phyloP scores from a whole-genome alignment of 2,797 vertebrate genomes.

The Harpagifer antarcticus region DNA sequence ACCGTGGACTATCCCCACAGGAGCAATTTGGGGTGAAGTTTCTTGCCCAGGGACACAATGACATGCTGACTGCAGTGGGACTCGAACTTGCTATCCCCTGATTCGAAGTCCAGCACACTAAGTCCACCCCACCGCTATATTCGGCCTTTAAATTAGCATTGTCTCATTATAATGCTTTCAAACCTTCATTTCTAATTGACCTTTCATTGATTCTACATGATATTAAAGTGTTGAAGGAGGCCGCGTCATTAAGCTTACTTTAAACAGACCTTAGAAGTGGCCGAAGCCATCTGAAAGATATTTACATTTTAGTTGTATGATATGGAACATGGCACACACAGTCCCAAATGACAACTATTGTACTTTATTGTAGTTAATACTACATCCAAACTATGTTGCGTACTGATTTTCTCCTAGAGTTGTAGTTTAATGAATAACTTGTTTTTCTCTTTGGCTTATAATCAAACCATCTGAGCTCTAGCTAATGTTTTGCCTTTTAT shows the following conservation, averaged over 20 bases:
- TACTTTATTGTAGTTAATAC: too few species aligned
- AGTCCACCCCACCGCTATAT: too few species aligned
- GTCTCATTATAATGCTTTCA: background rate
- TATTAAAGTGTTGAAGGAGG: background rate
- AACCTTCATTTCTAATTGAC: background rate
- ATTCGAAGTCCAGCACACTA: too few species aligned
- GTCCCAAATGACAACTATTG: background rate
- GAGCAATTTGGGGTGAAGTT: too few species aligned
- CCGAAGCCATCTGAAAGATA: background rate
- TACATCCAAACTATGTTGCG: too few species aligned
- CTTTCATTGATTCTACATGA: background rate
- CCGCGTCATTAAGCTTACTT: background rate
- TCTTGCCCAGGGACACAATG: too few species aligned
- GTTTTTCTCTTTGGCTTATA: background rate
- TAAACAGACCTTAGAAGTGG: background rate
- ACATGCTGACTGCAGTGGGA: too few species aligned
- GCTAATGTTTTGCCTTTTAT: background rate
- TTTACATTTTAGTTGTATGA: background rate
- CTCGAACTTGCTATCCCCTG: too few species aligned
- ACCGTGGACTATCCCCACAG: too few species aligned
- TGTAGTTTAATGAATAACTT: too few species aligned
- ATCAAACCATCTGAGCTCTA: background rate
- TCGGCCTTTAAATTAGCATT: too few species aligned
- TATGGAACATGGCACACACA: background rate
- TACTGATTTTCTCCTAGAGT: too few species aligned